Percentiles rank a stretch among this genome's conserved stretches.
phyloP scores from a whole-genome alignment of 2,888 invertebrate species.

The Agelastica alni region DNA sequence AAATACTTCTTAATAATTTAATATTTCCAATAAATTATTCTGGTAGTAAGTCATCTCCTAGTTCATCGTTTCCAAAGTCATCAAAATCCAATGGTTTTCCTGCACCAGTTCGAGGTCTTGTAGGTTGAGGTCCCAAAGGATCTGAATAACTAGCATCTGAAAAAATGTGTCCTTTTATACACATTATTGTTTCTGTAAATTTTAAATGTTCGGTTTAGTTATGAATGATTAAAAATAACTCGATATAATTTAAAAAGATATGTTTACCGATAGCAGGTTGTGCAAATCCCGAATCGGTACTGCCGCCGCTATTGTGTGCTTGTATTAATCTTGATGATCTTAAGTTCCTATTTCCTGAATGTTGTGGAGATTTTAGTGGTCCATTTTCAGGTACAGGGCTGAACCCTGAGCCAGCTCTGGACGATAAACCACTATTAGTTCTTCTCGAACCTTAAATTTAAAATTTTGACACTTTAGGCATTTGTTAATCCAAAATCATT shows the following conservation, averaged over 20 bases:
- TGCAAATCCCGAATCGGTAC: constrained; percentile 53
- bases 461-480: neutral
- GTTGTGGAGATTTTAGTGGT: constrained; percentile 40
- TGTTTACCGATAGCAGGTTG: constrained; percentile 39
- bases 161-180: too few relatives aligned
- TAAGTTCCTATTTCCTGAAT: constrained; percentile 46
- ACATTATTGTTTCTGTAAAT: too few relatives aligned
- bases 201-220: too few relatives aligned
- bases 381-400: constrained; percentile 58
- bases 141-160: constrained; percentile 62
- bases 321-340: constrained; percentile 45
- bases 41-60: constrained; percentile 74
- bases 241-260: too few relatives aligned
- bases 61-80: constrained; percentile 74
- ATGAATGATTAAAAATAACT: too few relatives aligned
- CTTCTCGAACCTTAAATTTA: constrained; percentile 57
- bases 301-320: constrained; percentile 51
- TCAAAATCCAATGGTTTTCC: constrained; percentile 62
- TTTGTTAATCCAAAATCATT: too few relatives aligned
- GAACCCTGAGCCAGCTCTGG: constrained; percentile 62
- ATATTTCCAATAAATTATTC: too few relatives aligned
- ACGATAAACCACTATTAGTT: constrained; percentile 63
- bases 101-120: constrained; percentile 62
- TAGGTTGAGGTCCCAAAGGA: constrained; percentile 63
- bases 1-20: too few relatives aligned